Conservation (phyloP, 2,113 vertebrate genomes). For the Pterophyllum scalare region DNA sequence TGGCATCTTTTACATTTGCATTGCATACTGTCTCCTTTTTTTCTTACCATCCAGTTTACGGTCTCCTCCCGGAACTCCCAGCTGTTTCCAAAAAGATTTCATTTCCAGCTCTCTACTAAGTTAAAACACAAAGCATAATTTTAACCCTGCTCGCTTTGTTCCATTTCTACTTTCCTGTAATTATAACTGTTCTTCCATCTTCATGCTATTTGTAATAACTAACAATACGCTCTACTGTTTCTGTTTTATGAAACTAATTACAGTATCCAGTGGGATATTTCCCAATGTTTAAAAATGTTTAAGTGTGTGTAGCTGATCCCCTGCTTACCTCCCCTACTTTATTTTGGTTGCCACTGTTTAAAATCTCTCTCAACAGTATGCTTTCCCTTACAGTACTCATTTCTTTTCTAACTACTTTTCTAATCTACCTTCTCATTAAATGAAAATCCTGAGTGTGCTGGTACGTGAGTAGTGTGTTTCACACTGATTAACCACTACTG, state of each 20-base stretch:
- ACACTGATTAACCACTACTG: background rate
- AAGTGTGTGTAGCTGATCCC: fast-evolving
- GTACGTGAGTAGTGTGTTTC: fast-evolving
- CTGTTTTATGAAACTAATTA: background rate
- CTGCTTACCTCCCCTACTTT: background rate
- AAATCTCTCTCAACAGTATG: background rate
- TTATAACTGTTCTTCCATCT: background rate
- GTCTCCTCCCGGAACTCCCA: background rate
- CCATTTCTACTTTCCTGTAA: background rate
- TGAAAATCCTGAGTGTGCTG: background rate
- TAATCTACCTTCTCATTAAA: background rate
- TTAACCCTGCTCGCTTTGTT: background rate
- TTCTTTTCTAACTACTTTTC: too few relatives aligned
- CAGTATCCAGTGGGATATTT: background rate
- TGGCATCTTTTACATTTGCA: background rate
- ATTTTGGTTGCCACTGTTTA: background rate
- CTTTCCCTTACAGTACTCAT: too few relatives aligned
- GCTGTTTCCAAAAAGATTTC: background rate
- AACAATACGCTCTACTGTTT: background rate
- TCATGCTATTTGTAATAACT: background rate
- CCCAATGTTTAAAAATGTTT: background rate
- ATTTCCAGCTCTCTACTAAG: background rate
- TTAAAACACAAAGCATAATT: background rate
- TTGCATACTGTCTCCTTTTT: background rate
- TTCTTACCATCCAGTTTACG: background rate